Evolutionary conservation across 2,797 vertebrate genomes (phyloP).

Genomic region (Pangasius djambal): DNA sequence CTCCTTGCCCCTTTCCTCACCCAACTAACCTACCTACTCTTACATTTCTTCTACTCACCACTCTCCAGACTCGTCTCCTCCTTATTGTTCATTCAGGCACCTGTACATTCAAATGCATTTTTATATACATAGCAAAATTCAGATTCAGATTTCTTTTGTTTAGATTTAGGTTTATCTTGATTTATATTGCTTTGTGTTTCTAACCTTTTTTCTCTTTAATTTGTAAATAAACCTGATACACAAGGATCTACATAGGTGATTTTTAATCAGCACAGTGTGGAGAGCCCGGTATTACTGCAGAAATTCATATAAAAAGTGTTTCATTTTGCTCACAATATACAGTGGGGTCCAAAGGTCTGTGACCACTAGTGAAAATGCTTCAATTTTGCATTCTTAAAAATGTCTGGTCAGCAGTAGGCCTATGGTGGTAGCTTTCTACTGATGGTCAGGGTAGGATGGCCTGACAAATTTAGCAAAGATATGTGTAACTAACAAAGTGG

Average conservation of each 20-base stretch:
- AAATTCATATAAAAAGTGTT: neutral
- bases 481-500: neutral
- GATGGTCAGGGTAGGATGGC: neutral
- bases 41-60: neutral
- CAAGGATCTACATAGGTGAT: neutral
- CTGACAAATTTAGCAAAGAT: neutral
- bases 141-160: neutral
- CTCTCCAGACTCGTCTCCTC: neutral
- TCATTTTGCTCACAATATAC: neutral
- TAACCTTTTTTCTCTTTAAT: neutral
- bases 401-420: no score
- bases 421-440: neutral
- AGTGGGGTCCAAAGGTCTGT: neutral
- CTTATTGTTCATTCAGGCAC: neutral
- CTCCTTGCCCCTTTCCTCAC: neutral
- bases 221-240: neutral
- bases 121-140: neutral
- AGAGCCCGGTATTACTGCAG: neutral
- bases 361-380: neutral
- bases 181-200: neutral
- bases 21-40: neutral
- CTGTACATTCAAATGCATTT: neutral
- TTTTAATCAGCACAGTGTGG: neutral
- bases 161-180: neutral
- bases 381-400: neutral